phyloP scores from a whole-genome alignment of 2,888 invertebrate species.

The Siphonodentalium dalli region DNA sequence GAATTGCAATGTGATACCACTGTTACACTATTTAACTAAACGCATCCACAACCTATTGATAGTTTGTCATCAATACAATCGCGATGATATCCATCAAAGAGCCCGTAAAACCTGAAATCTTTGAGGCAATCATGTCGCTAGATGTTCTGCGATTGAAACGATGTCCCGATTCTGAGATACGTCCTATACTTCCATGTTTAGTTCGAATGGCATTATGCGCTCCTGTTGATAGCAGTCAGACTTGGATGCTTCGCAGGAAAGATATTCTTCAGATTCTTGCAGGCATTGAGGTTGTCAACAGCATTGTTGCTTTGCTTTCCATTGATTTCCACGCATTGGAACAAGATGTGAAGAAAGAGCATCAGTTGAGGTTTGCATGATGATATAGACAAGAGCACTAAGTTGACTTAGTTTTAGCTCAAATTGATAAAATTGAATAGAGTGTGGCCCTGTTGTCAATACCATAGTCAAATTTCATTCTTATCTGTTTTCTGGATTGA shows the following conservation, averaged over 20 bases:
- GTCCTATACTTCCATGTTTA: slow-evolving; percentile 89
- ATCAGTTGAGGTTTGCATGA: slow-evolving; percentile 83
- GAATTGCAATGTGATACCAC: no score
- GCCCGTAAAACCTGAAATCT: slow-evolving; percentile 48
- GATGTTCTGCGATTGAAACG: slow-evolving; percentile 78
- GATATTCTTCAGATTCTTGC: slow-evolving; percentile 88
- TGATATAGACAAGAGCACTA: no score
- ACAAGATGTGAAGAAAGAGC: slow-evolving; percentile 89
- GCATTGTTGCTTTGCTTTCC: slow-evolving; percentile 89
- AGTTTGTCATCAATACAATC: no score
- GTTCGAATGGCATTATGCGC: slow-evolving; percentile 89
- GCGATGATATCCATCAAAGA: slow-evolving; percentile 16
- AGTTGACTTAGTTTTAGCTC: no score
- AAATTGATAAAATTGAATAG: no score
- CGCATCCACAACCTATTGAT: no score
- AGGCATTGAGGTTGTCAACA: slow-evolving; percentile 91
- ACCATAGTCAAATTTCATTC: no score
- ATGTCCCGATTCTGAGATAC: slow-evolving; percentile 80
- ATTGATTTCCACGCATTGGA: slow-evolving; percentile 94
- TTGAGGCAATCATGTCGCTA: slow-evolving; percentile 57
- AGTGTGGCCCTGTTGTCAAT: no score
- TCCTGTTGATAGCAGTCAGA: slow-evolving; percentile 84
- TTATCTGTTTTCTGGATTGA: no score
- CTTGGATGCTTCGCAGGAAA: slow-evolving; percentile 84
- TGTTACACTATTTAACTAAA: no score